Evolutionary conservation across 2,113 vertebrate genomes (phyloP).

Genomic region (Lipotes vexillifer): DNA sequence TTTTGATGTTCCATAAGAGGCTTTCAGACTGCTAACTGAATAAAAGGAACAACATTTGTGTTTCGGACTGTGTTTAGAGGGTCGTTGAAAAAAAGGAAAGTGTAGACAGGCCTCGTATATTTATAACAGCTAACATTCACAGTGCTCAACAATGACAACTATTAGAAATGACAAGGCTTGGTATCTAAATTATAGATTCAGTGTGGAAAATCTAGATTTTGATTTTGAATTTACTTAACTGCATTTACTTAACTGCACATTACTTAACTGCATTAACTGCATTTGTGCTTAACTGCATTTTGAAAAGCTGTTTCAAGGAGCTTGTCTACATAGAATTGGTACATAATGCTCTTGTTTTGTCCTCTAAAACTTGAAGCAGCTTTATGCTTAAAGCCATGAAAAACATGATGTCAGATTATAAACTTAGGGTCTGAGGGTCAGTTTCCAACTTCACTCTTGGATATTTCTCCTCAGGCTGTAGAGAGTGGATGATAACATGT

Average conservation of each 20-base stretch:
- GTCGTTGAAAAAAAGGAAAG: not conserved
- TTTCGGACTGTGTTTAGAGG: not conserved
- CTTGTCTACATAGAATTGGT: not conserved
- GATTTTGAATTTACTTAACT: no score
- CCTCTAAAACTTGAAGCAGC: not conserved
- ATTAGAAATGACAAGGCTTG: constrained; percentile 52
- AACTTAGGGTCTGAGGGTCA: not conserved
- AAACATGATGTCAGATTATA: not conserved
- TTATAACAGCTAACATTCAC: constrained; percentile 26
- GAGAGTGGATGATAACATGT: not conserved
- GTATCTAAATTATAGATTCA: constrained; percentile 49
- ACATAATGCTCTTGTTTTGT: not conserved
- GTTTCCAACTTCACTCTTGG: not conserved
- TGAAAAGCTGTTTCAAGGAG: constrained; percentile 10
- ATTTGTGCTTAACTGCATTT: constrained; percentile 15
- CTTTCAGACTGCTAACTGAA: constrained; percentile 15
- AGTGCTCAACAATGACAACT: not conserved
- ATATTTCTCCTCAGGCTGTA: not conserved
- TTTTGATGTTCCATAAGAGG: not conserved
- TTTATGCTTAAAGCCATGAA: not conserved
- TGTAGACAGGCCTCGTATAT: constrained; percentile 2
- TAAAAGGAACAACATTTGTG: not conserved
- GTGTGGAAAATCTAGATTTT: constrained; percentile 34
- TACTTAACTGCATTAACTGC: no score
- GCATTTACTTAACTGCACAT: no score